Percentiles rank a stretch among this genome's conserved stretches.
phyloP scores from a whole-genome alignment of 1,140 invertebrate species.

The Halotydeus destructor region DNA sequence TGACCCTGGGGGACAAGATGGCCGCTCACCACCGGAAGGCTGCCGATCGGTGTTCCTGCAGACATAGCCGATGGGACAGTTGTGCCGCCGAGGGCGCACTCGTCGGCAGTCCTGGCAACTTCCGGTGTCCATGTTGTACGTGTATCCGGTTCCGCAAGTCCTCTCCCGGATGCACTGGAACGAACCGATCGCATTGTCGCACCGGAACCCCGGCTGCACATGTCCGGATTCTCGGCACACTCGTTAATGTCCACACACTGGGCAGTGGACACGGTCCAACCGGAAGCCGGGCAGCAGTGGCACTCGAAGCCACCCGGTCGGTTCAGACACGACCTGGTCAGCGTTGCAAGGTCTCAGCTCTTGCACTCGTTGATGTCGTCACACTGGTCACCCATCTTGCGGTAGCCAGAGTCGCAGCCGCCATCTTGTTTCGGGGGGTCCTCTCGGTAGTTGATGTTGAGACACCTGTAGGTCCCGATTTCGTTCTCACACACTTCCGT shows the following conservation, averaged over 20 bases:
- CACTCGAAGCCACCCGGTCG: slow-evolving; percentile 3
- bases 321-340: slow-evolving; percentile 5
- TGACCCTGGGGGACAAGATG: slow-evolving; percentile 28
- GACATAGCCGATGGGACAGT: slow-evolving; percentile 51
- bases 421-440: no score
- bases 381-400: no score
- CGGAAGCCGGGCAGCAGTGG: slow-evolving; percentile 16
- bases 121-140: slow-evolving; percentile 61
- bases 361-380: slow-evolving; percentile 7
- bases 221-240: slow-evolving; percentile 33
- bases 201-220: slow-evolving; percentile 45
- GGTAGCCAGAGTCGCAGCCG: no score
- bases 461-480: no score
- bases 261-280: slow-evolving; percentile 17
- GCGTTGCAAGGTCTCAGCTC: not conserved
- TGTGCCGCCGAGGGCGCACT: slow-evolving; percentile 53
- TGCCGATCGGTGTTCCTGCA: slow-evolving; percentile 68
- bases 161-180: slow-evolving; percentile 57
- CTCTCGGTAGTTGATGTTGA: no score
- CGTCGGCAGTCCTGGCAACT: slow-evolving; percentile 62
- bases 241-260: slow-evolving; percentile 35
- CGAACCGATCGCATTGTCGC: slow-evolving; percentile 72
- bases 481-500: slow-evolving; percentile 4
- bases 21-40: slow-evolving; percentile 47
- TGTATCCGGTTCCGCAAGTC: slow-evolving; percentile 89